A percentile compares a stretch with the other conserved stretches of the same genome.
phyloP scores from a whole-genome alignment of 2,888 invertebrate genomes.

The Pogonocherus hispidulus region DNA sequence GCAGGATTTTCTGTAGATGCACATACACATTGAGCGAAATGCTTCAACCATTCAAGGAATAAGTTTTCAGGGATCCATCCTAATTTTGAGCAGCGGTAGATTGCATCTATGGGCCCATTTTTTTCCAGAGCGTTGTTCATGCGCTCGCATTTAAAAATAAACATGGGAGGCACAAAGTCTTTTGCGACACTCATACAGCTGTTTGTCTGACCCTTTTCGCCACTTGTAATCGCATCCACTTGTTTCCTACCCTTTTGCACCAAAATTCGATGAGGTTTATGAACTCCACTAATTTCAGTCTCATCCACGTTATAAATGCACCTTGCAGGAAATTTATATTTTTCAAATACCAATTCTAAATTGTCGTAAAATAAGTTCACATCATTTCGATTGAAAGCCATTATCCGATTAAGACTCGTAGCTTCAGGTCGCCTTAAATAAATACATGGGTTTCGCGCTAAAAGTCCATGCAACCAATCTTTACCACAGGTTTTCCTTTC shows the following conservation, averaged over 20 bases:
- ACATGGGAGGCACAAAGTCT: background rate
- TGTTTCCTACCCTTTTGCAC: conserved; percentile 32
- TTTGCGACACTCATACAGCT: conserved; percentile 3
- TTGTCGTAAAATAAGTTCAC: conserved; percentile 6
- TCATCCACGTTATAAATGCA: conserved; percentile 65
- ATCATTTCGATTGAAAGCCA: background rate
- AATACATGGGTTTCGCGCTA: conserved; percentile 21
- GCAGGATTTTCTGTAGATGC: conserved; percentile 49
- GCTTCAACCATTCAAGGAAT: conserved; percentile 49
- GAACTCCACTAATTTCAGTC: conserved; percentile 65
- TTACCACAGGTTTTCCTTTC: conserved; percentile 31
- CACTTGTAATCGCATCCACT: conserved; percentile 39
- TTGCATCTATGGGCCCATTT: conserved; percentile 59
- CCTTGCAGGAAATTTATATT: background rate
- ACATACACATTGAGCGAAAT: conserved; percentile 46
- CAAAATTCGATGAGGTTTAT: conserved; percentile 52
- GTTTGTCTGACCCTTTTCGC: conserved; percentile 40
- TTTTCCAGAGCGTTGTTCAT: background rate
- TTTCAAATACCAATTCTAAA: background rate
- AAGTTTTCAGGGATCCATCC: conserved; percentile 54
- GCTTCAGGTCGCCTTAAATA: conserved; percentile 10
- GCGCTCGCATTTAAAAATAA: background rate
- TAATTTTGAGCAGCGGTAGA: conserved; percentile 53
- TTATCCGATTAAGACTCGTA: conserved; percentile 4
- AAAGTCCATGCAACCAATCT: conserved; percentile 28